phyloP scores from a whole-genome alignment of 2,113 vertebrate genomes.

The Forbesichthys papilliferus region DNA sequence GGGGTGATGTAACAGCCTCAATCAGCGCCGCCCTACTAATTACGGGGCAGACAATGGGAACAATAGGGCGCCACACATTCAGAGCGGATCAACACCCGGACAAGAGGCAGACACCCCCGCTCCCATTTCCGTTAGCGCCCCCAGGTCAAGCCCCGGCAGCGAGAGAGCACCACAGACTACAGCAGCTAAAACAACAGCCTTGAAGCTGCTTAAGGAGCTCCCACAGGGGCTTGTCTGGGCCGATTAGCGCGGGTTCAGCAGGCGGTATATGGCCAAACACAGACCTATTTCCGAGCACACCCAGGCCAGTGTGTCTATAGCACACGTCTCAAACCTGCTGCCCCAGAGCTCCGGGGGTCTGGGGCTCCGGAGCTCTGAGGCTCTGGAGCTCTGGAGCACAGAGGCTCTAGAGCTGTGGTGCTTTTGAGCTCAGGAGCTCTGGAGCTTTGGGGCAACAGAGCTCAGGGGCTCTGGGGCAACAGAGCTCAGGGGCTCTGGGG shows the following conservation, averaged over 20 bases:
- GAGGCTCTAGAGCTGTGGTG: no score
- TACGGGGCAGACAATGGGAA: constrained; percentile 29
- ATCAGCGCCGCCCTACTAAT: constrained; percentile 23
- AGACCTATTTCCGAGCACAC: constrained; percentile 19
- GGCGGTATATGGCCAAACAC: constrained; percentile 45
- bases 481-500: no score
- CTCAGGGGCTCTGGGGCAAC: no score
- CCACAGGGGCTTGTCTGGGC: constrained; percentile 26
- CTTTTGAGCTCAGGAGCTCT: no score
- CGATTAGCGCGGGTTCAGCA: constrained; percentile 28
- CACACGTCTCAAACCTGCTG: neutral
- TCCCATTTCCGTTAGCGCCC: no score
- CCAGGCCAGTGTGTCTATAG: constrained; percentile 29
- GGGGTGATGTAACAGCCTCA: constrained; percentile 19
- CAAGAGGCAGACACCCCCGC: no score
- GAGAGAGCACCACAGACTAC: no score
- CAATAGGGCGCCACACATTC: constrained; percentile 10
- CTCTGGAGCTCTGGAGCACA: no score
- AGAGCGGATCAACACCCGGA: constrained; percentile 5
- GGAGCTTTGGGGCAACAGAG: no score
- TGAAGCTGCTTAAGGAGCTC: constrained; percentile 12
- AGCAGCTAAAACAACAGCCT: neutral
- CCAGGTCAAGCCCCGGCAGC: no score
- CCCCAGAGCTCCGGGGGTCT: neutral
- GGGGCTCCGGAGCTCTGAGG: neutral